Conservation (phyloP, 2,797 vertebrate genomes). For the Rhincodon typus region DNA sequence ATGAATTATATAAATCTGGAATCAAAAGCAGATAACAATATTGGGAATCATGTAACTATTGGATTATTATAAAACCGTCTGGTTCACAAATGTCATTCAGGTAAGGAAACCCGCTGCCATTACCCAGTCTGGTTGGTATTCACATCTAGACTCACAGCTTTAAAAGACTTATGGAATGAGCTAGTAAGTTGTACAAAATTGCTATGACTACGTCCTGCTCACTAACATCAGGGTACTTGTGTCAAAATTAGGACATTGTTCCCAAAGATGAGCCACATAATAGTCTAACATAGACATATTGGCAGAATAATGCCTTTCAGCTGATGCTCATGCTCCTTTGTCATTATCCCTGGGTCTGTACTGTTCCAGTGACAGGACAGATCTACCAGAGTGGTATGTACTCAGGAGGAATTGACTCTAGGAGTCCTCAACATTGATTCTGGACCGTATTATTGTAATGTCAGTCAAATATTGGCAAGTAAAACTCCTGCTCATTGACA, state of each 20-base stretch:
- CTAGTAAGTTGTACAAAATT: not conserved
- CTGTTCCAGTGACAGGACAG: no score
- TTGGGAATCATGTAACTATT: no score
- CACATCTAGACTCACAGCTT: no score
- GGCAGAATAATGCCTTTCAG: not conserved
- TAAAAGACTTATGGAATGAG: not conserved
- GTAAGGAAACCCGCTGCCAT: not conserved
- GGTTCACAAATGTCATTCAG: not conserved
- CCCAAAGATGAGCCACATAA: not conserved
- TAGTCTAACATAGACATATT: not conserved
- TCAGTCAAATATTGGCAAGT: no score
- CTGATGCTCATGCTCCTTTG: not conserved
- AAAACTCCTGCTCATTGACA: no score
- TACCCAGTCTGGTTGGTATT: no score
- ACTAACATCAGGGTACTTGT: not conserved
- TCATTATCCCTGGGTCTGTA: not conserved
- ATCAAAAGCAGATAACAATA: no score
- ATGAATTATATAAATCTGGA: no score
- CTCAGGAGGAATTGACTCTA: no score
- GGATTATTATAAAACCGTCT: not conserved
- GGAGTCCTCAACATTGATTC: no score
- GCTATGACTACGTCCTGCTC: not conserved
- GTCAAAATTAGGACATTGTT: not conserved
- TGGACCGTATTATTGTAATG: no score
- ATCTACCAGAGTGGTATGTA: no score